Evolutionary conservation across 2,797 vertebrate genomes (phyloP).

Genomic region (Chelon labrosus): DNA sequence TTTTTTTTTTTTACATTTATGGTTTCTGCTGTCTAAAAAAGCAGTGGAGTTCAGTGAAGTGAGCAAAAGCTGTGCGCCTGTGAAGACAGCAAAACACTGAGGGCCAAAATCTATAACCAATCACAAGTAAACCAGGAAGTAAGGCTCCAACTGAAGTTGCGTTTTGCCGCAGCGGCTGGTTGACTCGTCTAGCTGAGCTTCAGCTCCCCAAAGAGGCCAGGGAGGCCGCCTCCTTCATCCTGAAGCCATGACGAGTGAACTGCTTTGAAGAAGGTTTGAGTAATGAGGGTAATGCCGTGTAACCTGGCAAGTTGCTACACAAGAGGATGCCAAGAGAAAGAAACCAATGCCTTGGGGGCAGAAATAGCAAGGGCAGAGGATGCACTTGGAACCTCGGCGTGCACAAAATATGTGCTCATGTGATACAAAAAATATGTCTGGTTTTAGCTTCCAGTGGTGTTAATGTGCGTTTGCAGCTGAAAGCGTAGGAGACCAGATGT

Average conservation of each 20-base stretch:
- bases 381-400: constrained; percentile 29
- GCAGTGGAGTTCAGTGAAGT: constrained; percentile 25
- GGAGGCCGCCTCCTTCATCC: constrained; percentile 52
- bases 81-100: constrained; percentile 46
- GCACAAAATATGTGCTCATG: constrained; percentile 31
- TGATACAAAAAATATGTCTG: constrained; percentile 23
- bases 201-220: constrained; percentile 40
- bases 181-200: constrained; percentile 35
- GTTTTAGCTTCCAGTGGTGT: constrained; percentile 34
- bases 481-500: constrained; percentile 53
- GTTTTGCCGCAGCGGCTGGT: constrained; percentile 38
- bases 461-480: constrained; percentile 31
- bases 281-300: constrained; percentile 68
- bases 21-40: constrained; percentile 25
- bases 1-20: constrained; percentile 36
- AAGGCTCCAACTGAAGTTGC: constrained; percentile 43
- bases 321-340: constrained; percentile 49
- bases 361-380: constrained; percentile 27
- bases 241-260: constrained; percentile 52
- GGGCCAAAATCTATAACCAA: constrained; percentile 57
- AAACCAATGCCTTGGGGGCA: constrained; percentile 19
- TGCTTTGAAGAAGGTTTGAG: constrained; percentile 60
- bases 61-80: constrained; percentile 23
- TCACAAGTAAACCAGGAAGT: constrained; percentile 56
- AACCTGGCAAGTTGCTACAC: constrained; percentile 58